Percentiles rank a stretch among this genome's conserved stretches.
Evolutionary conservation across 2,888 invertebrate species (phyloP).

Genomic region (Dolichomitus sp.): DNA sequence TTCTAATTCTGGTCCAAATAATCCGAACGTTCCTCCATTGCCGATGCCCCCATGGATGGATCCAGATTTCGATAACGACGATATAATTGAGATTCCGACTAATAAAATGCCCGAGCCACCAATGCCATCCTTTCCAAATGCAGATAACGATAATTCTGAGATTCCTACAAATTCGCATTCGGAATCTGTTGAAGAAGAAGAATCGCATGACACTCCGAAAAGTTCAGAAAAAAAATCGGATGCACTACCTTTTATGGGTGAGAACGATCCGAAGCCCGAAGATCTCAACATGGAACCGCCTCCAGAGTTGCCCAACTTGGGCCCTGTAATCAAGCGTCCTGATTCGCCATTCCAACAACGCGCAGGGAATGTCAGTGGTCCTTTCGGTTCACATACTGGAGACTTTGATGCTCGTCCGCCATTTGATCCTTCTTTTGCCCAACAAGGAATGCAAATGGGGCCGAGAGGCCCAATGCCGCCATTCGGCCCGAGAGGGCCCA

Average conservation of each 20-base stretch:
- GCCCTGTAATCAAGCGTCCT: constrained; percentile 70
- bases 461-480: constrained; percentile 60
- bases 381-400: constrained; percentile 27
- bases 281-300: constrained; percentile 84
- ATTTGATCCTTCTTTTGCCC: constrained; percentile 59
- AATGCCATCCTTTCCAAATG: neutral
- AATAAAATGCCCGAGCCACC: constrained; percentile 28
- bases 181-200: constrained; percentile 10
- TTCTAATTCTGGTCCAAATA: constrained; percentile 8
- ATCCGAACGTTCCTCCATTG: constrained; percentile 66
- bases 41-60: constrained; percentile 76
- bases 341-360: constrained; percentile 27
- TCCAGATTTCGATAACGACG: constrained; percentile 53
- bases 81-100: constrained; percentile 42
- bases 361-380: constrained; percentile 1
- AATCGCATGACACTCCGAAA: constrained; percentile 19
- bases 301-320: constrained; percentile 81
- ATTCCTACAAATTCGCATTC: neutral
- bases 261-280: constrained; percentile 82
- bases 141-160: constrained; percentile 36
- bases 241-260: constrained; percentile 82
- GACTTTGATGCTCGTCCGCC: constrained; percentile 51
- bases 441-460: constrained; percentile 56
- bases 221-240: constrained; percentile 71
- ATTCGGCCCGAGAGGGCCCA: constrained; percentile 63